A percentile compares a stretch with the other conserved stretches of the same genome.
phyloP scores from a whole-genome alignment of 2,797 vertebrate species.

The Neopelma chrysocephalum region DNA sequence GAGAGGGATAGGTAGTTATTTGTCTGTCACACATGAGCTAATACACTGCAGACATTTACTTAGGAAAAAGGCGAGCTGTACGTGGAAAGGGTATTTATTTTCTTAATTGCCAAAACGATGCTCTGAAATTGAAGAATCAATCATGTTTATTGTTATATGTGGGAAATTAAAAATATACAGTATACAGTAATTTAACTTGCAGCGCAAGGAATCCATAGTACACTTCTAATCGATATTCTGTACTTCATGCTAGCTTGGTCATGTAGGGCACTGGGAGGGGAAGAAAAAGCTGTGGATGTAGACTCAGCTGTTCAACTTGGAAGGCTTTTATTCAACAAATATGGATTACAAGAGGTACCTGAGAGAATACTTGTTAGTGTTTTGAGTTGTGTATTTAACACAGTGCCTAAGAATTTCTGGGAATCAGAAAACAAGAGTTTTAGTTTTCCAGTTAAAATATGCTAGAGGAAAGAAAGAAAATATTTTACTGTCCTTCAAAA shows the following conservation, averaged over 20 bases:
- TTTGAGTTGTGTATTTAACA: background rate
- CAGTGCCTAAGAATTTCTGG: background rate
- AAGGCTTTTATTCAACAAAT: conserved; percentile 57
- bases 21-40: conserved; percentile 48
- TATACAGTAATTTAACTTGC: conserved; percentile 65
- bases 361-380: background rate
- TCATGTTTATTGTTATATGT: conserved; percentile 73
- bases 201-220: conserved; percentile 35
- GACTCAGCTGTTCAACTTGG: conserved; percentile 39
- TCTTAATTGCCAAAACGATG: conserved; percentile 67
- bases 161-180: conserved; percentile 69
- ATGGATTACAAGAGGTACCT: conserved; percentile 6
- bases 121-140: conserved; percentile 69
- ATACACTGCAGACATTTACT: conserved; percentile 6
- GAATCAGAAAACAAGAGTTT: background rate
- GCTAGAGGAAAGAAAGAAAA: background rate
- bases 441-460: background rate
- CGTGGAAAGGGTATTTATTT: conserved; percentile 61
- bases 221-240: conserved; percentile 67
- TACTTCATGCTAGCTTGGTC: conserved; percentile 63
- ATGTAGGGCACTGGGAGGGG: conserved; percentile 30
- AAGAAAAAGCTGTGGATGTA: background rate
- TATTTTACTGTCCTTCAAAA: background rate
- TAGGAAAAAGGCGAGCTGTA: background rate
- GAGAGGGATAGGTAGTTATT: background rate